Evolutionary conservation across 2,113 vertebrate species (phyloP).

Genomic region (Jacana jacana): DNA sequence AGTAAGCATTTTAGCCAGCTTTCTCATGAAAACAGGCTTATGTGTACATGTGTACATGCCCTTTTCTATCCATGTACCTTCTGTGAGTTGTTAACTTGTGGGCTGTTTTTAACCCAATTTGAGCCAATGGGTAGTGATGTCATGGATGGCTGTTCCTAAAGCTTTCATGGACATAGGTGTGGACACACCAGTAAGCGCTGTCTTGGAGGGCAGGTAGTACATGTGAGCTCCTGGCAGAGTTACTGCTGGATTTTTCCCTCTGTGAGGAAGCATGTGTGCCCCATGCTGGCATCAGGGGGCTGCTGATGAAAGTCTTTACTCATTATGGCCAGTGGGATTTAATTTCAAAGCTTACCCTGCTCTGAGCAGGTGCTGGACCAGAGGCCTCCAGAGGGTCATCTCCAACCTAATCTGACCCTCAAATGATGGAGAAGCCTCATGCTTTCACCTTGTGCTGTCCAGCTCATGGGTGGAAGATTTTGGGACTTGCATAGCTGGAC

Average conservation of each 20-base stretch:
- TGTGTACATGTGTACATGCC: fast-evolving
- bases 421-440: fast-evolving
- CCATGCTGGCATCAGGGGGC: neutral
- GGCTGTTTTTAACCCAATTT: neutral
- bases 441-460: neutral
- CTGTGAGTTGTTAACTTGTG: neutral
- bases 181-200: neutral
- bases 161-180: neutral
- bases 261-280: neutral
- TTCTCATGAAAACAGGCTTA: neutral
- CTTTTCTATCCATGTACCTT: neutral
- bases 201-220: neutral
- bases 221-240: neutral
- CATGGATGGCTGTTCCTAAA: neutral
- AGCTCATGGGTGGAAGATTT: neutral
- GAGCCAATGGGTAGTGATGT: neutral
- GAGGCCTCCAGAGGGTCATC: neutral
- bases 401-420: neutral
- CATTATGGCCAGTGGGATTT: fast-evolving
- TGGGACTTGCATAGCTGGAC: neutral
- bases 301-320: neutral
- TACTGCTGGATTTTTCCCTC: neutral
- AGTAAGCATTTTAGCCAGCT: neutral
- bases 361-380: neutral
- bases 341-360: neutral